Conservation (phyloP, 1,140 invertebrate species). For the Aphidius gifuensis region DNA sequence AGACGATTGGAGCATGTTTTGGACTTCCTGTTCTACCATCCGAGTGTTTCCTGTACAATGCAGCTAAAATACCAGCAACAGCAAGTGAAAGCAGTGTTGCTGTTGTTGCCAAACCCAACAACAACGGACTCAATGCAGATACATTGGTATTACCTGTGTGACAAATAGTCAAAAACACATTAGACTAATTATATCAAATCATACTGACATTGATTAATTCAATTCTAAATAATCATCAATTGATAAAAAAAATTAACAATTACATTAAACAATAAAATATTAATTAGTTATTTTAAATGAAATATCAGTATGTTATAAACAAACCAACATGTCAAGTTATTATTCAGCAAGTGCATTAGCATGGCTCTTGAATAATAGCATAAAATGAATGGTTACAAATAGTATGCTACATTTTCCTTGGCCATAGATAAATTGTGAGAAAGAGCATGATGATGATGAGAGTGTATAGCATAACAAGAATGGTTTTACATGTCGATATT, state of each 20-base stretch:
- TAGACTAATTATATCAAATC: neutral
- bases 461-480: neutral
- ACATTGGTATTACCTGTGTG: conserved; percentile 40
- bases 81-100: conserved; percentile 67
- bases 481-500: conserved; percentile 7
- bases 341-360: conserved; percentile 19
- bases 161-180: conserved; percentile 20
- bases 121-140: conserved; percentile 64
- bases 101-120: conserved; percentile 68
- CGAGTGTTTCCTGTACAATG: conserved; percentile 64
- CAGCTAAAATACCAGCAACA: conserved; percentile 68
- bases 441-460: neutral
- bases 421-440: conserved; percentile 3
- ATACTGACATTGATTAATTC: no score
- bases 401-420: conserved; percentile 17
- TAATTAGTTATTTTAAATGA: no score
- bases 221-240: neutral
- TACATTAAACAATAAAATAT: neutral
- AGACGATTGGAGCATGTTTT: conserved; percentile 63
- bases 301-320: neutral
- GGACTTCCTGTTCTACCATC: conserved; percentile 56
- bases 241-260: neutral
- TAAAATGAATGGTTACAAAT: neutral
- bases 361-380: neutral
- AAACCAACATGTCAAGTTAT: conserved; percentile 15